Percentiles rank a stretch among this genome's conserved stretches.
Conservation (phyloP, 1,140 invertebrate genomes). For the Bombus superbus region DNA sequence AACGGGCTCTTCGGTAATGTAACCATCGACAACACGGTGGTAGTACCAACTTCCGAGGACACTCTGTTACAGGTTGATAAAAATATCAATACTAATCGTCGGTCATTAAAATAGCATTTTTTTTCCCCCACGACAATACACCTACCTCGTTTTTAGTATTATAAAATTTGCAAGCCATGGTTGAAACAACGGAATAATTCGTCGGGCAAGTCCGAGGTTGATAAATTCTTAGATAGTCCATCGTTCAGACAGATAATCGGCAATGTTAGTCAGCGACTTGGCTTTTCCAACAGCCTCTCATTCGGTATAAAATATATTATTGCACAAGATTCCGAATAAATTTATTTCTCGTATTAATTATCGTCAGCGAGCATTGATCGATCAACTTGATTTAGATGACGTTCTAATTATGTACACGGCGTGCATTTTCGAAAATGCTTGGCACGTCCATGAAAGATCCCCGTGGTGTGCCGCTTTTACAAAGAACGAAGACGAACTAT, state of each 20-base stretch:
- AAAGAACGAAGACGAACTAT: conserved; percentile 85
- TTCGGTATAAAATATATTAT: not conserved
- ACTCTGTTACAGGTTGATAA: conserved; percentile 67
- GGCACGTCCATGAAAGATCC: conserved; percentile 84
- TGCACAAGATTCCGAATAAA: not conserved
- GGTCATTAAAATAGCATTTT: not conserved
- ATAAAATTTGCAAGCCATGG: conserved; percentile 72
- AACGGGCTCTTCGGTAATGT: conserved; percentile 73
- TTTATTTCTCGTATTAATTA: not conserved
- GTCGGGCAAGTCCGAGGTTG: conserved; percentile 67
- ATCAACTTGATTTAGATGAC: conserved; percentile 10
- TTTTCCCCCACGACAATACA: not conserved
- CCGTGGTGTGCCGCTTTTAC: conserved; percentile 89
- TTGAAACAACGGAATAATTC: conserved; percentile 69
- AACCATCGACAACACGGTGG: conserved; percentile 44
- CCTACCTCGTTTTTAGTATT: conserved; percentile 57
- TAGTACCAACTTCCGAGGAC: conserved; percentile 59
- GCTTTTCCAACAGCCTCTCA: conserved; percentile 68
- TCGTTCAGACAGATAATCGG: conserved; percentile 74
- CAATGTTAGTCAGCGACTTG: conserved; percentile 79
- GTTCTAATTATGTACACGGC: conserved; percentile 84
- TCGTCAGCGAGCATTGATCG: not conserved
- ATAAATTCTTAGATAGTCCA: conserved; percentile 75
- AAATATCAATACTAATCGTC: not conserved
- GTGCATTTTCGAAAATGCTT: conserved; percentile 89